These are phyloP conservation scores for Halcyon leucocephala DNA, from an alignment of 2,797 vertebrate genomes.

Conservation along the genomic window DNA sequence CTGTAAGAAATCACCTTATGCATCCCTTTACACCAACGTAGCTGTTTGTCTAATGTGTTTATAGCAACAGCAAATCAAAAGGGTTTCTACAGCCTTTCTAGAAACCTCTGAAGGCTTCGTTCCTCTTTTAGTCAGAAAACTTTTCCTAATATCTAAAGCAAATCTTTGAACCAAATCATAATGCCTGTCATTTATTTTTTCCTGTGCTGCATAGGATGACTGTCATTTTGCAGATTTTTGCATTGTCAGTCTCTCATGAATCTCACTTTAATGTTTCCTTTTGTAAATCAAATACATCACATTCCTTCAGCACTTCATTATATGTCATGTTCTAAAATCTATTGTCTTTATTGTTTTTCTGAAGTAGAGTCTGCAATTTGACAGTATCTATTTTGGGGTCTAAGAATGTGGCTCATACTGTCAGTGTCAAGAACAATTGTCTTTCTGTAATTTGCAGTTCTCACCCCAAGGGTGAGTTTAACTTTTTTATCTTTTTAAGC, in stretches of 20 bases:
- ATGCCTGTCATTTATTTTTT: constrained; percentile 10
- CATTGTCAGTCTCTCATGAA: constrained; percentile 6
- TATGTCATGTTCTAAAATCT: constrained; percentile 26
- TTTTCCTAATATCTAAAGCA: constrained; percentile 32
- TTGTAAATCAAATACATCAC: constrained; percentile 35
- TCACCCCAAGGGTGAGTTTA: neutral
- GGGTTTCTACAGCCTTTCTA: constrained; percentile 6
- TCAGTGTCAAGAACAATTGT: neutral
- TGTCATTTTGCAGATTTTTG: constrained; percentile 41
- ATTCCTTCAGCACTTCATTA: constrained; percentile 24
- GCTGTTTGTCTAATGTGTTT: neutral
- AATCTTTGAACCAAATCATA: constrained; percentile 26
- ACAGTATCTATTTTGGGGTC: constrained; percentile 11
- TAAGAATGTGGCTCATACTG: neutral
- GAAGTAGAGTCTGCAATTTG: neutral
- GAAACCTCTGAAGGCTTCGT: constrained; percentile 10
- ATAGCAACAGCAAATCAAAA: constrained; percentile 18
- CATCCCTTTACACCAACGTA: neutral
- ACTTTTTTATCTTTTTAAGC: neutral
- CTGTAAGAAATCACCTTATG: neutral
- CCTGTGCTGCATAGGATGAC: neutral
- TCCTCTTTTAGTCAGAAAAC: constrained; percentile 17
- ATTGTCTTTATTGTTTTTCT: constrained; percentile 27
- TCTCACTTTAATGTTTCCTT: constrained; percentile 22
- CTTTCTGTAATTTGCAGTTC: neutral